Percentiles rank a stretch among this genome's conserved stretches.
These are phyloP conservation scores for Leptothorax acervorum DNA, from an alignment of 2,888 invertebrate species.

Conservation along the genomic window DNA sequence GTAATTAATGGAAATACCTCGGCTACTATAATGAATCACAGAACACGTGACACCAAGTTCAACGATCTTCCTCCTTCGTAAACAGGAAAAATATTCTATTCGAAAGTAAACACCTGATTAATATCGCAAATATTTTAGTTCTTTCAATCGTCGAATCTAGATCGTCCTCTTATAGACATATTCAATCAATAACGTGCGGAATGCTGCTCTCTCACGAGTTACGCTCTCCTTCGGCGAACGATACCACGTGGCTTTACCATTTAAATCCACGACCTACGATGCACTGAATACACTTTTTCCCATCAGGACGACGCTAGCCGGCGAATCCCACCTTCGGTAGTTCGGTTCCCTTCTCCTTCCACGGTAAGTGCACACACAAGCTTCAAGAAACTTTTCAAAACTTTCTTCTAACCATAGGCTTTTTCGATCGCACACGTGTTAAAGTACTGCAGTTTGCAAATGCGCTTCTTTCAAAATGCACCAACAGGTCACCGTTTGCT, in stretches of 20 bases:
- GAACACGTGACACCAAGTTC: not conserved
- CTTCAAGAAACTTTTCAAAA: slow-evolving; percentile 42
- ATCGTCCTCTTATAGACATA: not conserved
- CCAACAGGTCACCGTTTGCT: not conserved
- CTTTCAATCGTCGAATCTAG: not conserved
- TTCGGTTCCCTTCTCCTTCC: slow-evolving; percentile 17
- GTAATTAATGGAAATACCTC: not conserved
- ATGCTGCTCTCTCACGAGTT: not conserved
- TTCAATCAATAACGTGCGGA: not conserved
- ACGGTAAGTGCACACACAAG: not conserved
- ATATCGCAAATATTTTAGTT: not conserved
- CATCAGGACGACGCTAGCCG: slow-evolving; percentile 4
- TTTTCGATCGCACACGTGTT: not conserved
- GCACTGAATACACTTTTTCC: not conserved
- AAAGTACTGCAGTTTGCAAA: not conserved
- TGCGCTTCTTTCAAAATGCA: not conserved
- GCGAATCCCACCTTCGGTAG: not conserved
- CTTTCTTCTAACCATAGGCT: not conserved
- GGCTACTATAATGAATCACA: not conserved
- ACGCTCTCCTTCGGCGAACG: not conserved
- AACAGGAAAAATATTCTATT: not conserved
- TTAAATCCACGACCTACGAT: slow-evolving; percentile 1
- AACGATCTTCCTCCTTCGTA: not conserved
- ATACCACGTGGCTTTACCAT: not conserved
- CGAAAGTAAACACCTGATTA: not conserved